Evolutionary conservation across 2,888 invertebrate species (phyloP), one percentile per base, ranked within the genome.

Genomic region (Pristionchus exspectatus): DNA sequence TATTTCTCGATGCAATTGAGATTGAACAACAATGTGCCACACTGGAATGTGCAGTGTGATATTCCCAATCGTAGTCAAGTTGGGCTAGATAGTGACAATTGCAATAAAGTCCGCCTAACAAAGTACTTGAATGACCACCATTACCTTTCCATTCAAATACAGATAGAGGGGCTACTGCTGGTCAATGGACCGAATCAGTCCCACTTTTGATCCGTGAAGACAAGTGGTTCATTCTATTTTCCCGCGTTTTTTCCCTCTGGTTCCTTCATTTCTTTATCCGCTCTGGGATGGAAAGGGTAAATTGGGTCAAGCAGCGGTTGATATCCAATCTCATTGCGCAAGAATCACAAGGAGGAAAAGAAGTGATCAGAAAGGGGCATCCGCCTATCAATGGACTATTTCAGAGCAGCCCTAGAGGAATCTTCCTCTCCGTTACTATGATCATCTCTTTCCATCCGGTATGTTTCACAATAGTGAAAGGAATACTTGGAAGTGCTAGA

Each of bases 371-470:
- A 63, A 86, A 27, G 86, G 30, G 30, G 21, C 14, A 24, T 59
- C 21, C 18, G 12, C 21, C 3, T 7, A 44, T 63, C 56, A n/a
- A 72, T n/a, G 16, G 54, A n/a, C n/a, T 54, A 81, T 81, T 89
- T 66, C 91, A 94, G 93, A 92, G 90, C 89, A 93, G 91, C 50
- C 93, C 93, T 9, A 91, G 91, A 72, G 94, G 94, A 24, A 91
- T 94, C 33, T 91, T 92, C 91, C 91, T 94, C 63, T 92, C 93
- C 4, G 91, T 92, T 10, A 93, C 93, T 0, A 90, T 93, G 69
- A 93, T 94, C 54, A 92, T 94, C 63, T 92, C 93, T 21, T 94
- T 94, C 90, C 94, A 94, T 84, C 93, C 94, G 38, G 92, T 92
- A 72, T 24, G 72, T 24, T 33, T 44, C n/a, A 44, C n/a, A 38